phyloP scores from a whole-genome alignment of 1,140 invertebrate species.

The Lethocerus indicus region DNA sequence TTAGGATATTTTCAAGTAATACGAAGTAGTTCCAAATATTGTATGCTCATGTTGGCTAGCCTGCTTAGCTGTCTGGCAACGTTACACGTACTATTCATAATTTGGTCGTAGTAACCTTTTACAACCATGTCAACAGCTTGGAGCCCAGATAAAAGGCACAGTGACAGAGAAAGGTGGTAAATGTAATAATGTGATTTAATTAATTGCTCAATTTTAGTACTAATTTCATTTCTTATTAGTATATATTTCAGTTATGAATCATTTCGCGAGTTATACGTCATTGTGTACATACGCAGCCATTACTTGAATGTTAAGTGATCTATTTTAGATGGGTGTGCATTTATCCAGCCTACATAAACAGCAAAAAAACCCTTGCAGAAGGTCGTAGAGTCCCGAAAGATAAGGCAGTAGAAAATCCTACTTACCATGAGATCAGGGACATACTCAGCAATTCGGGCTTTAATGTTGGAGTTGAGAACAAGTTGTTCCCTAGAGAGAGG shows the following conservation, averaged over 20 bases:
- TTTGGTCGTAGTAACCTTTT: too few relatives aligned
- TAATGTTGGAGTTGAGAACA: conserved; percentile 82
- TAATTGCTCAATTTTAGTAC: neutral
- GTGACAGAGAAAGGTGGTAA: conserved; percentile 15
- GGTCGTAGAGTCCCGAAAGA: conserved; percentile 71
- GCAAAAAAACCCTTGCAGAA: conserved; percentile 73
- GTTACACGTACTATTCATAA: too few relatives aligned
- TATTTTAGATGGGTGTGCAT: conserved; percentile 82
- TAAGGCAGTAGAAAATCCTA: conserved; percentile 86
- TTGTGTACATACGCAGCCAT: too few relatives aligned
- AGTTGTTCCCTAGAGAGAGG: conserved; percentile 75
- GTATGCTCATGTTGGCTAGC: too few relatives aligned
- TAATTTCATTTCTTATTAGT: neutral
- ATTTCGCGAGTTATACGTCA: neutral
- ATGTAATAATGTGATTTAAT: neutral
- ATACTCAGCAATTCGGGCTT: conserved; percentile 67
- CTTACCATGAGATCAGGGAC: conserved; percentile 82
- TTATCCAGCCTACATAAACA: conserved; percentile 93
- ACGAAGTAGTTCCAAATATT: too few relatives aligned
- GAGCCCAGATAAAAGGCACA: conserved; percentile 13
- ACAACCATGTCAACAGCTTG: conserved; percentile 4
- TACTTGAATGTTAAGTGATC: conserved; percentile 3
- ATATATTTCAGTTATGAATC: conserved; percentile 3
- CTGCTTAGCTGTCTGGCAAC: too few relatives aligned
- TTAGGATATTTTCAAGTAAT: too few relatives aligned